Percentiles rank a stretch among this genome's conserved stretches.
Evolutionary conservation across 2,888 invertebrate species (phyloP).

Genomic region (Ectropis crepuscularia): DNA sequence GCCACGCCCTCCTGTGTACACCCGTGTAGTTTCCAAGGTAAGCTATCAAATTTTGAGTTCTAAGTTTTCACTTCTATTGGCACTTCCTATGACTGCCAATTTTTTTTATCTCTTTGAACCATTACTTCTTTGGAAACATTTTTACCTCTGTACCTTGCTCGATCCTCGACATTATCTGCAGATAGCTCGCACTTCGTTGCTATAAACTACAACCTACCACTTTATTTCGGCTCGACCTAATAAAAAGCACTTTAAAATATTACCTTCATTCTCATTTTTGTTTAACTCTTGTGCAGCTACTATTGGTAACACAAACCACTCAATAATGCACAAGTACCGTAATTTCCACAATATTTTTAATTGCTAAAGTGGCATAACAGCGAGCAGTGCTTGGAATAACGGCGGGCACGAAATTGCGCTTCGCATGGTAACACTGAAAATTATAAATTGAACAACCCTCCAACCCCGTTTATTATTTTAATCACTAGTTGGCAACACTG

Average conservation of each 20-base stretch:
- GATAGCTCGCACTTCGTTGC: background rate
- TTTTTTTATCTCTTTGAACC: too few relatives aligned
- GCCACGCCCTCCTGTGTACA: too few relatives aligned
- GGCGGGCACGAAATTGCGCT: constrained; percentile 21
- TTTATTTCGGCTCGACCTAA: too few relatives aligned
- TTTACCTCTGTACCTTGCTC: background rate
- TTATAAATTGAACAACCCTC: constrained; percentile 26
- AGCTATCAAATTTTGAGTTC: too few relatives aligned
- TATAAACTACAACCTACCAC: too few relatives aligned
- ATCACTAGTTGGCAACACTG: constrained; percentile 28
- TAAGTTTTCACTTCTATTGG: too few relatives aligned
- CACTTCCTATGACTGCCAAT: too few relatives aligned
- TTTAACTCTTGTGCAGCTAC: background rate
- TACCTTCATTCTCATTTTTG: background rate
- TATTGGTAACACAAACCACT: constrained; percentile 2
- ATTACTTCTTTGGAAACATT: too few relatives aligned
- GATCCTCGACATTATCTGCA: background rate
- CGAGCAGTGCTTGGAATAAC: constrained; percentile 26
- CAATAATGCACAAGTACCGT: constrained; percentile 7
- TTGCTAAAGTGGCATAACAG: constrained; percentile 24
- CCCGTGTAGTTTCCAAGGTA: too few relatives aligned
- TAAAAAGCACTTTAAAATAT: too few relatives aligned
- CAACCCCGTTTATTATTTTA: constrained; percentile 28
- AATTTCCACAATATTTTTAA: constrained; percentile 14
- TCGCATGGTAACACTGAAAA: constrained; percentile 28